Base-by-base conservation (phyloP, 2,888 invertebrate genomes). In the Diarsia dahlii region DNA sequence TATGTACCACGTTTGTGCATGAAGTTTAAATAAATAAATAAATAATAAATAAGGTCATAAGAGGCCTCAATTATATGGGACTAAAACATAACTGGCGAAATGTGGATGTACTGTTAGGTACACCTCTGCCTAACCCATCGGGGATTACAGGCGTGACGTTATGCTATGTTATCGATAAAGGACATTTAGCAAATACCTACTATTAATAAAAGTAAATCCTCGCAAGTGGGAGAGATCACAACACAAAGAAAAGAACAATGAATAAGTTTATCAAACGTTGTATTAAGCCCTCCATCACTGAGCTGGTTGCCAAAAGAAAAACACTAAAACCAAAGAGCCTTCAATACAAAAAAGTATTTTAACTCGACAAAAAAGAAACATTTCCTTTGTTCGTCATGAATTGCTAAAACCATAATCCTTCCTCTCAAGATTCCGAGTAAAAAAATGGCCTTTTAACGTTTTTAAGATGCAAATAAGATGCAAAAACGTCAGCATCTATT, bases 391-490 rank as follows among this genome's bases (percentile, higher is more conserved):
- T 69, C 73, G 64, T 58, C 84, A 71, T 85, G 82, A 83, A 85
- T 83, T 71, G 82, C 85, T 71, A 74, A 82, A 82, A 74, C 45
- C 68, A 28, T 82, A 76, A 85, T 85, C 82, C 73, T 74, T 85
- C 54, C 28, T 62, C 66, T 81, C 68, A 65, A 67, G 70, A 71
- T 52, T 66, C 71, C 34, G 56, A 58, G 64, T 54, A 63, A 77
- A 81, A 80, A 77, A 73, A 15, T 45, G 20, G 73, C 68, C 66
- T 77, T 77, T 77, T 77, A 74, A 71, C 60, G 71, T 82, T 66
- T 68, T 74, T 60, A 64, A 74, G 71, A 83, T 82, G 82, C 85
- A 85, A 83, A 83, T 83, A 70, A 70, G 71, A 85, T 77, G 81
- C 68, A 71, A 82, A 82, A 86, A 71, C 63, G 56, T 66, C 63